These are phyloP conservation scores for Chrysemys picta DNA, from an alignment of 2,113 vertebrate species.

Conservation along the genomic window DNA sequence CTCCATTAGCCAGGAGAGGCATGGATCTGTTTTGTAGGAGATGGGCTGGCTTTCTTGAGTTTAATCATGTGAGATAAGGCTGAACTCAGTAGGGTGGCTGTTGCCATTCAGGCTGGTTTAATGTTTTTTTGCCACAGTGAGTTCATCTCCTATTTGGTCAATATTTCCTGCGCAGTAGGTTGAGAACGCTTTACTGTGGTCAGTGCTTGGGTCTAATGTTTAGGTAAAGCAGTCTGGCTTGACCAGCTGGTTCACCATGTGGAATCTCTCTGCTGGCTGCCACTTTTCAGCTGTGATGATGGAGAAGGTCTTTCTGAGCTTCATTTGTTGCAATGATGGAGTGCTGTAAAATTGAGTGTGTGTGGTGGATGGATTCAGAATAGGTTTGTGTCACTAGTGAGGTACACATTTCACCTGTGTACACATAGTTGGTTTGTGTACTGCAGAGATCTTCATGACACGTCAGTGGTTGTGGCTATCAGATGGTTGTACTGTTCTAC, in stretches of 20 bases:
- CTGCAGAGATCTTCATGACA: not conserved
- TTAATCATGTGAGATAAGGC: no score
- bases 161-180: fast-evolving
- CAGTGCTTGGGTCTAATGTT: not conserved
- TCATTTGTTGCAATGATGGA: not conserved
- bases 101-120: not conserved
- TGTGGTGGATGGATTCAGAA: not conserved
- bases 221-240: not conserved
- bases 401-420: fast-evolving
- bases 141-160: not conserved
- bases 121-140: not conserved
- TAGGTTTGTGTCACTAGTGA: not conserved
- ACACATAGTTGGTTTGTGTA: not conserved
- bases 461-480: fast-evolving
- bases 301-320: not conserved
- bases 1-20: fast-evolving
- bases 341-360: not conserved
- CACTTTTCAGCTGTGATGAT: not conserved
- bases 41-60: no score
- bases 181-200: not conserved
- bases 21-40: not conserved
- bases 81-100: no score
- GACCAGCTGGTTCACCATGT: not conserved
- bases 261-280: not conserved
- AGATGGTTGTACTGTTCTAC: not conserved